Percentiles rank a stretch among this genome's conserved stretches.
Conservation (phyloP, 2,888 invertebrate species). For the Tipula vernalis region DNA sequence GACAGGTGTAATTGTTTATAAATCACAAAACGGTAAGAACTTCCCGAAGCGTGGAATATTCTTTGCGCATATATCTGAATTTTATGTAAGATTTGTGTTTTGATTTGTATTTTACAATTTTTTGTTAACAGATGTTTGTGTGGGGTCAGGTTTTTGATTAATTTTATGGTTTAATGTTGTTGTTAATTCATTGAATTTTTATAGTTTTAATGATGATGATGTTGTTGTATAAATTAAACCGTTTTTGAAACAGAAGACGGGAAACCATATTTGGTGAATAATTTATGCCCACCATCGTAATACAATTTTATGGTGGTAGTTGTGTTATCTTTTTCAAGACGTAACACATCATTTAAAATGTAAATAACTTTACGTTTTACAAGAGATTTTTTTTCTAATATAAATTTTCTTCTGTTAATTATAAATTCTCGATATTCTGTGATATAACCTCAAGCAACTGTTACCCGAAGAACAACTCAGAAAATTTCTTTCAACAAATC, state of each 20-base stretch:
- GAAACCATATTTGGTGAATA: too few relatives aligned
- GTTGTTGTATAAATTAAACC: neutral
- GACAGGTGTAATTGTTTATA: constrained; percentile 4
- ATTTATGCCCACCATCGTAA: too few relatives aligned
- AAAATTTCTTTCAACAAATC: too few relatives aligned
- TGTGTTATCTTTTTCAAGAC: too few relatives aligned
- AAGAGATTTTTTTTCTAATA: too few relatives aligned
- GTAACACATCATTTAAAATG: too few relatives aligned
- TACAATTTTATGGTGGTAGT: too few relatives aligned
- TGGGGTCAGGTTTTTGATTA: neutral
- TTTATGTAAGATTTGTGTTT: neutral
- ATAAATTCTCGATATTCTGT: too few relatives aligned
- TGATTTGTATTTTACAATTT: neutral
- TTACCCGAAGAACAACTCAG: too few relatives aligned
- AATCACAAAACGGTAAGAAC: neutral
- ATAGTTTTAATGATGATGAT: neutral
- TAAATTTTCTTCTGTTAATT: too few relatives aligned
- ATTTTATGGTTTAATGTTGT: neutral
- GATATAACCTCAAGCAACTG: too few relatives aligned
- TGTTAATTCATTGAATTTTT: neutral
- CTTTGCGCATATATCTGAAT: neutral
- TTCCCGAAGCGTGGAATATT: neutral
- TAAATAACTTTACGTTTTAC: too few relatives aligned
- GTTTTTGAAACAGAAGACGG: neutral
- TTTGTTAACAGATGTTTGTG: neutral